Percentiles rank a stretch among this genome's conserved stretches.
phyloP scores from a whole-genome alignment of 2,888 invertebrate genomes.

The Cantharis rustica region DNA sequence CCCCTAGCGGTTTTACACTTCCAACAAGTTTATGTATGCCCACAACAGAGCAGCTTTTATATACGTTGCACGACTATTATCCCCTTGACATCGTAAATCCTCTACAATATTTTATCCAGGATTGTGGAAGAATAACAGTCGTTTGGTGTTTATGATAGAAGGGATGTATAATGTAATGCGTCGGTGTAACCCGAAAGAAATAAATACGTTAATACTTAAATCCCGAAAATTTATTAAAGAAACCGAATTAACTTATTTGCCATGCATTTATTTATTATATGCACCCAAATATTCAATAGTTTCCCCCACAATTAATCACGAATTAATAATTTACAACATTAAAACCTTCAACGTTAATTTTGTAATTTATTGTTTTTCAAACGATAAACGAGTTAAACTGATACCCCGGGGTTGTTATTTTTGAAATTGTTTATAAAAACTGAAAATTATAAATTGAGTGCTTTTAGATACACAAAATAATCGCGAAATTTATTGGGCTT shows the following conservation, averaged over 20 bases:
- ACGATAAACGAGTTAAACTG: neutral
- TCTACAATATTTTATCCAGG: constrained; percentile 15
- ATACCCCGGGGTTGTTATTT: neutral
- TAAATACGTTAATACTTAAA: neutral
- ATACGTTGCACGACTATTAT: constrained; percentile 26
- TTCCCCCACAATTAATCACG: neutral
- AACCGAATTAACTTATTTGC: neutral
- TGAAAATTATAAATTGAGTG: neutral
- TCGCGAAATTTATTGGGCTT: neutral
- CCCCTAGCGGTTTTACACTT: constrained; percentile 30
- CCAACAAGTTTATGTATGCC: constrained; percentile 28
- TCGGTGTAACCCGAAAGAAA: neutral
- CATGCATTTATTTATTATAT: neutral
- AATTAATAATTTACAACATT: neutral
- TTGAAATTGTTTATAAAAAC: neutral
- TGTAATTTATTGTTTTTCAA: neutral
- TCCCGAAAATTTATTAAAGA: neutral
- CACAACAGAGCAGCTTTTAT: constrained; percentile 28
- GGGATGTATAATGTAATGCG: neutral
- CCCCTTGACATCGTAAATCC: constrained; percentile 24
- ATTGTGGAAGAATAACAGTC: constrained; percentile 21
- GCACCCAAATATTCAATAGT: neutral
- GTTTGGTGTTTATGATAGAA: constrained; percentile 6
- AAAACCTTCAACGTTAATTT: neutral
- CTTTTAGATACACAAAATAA: neutral